Evolutionary conservation across 2,797 vertebrate genomes (phyloP).

Genomic region (Sebastes aleutianus): DNA sequence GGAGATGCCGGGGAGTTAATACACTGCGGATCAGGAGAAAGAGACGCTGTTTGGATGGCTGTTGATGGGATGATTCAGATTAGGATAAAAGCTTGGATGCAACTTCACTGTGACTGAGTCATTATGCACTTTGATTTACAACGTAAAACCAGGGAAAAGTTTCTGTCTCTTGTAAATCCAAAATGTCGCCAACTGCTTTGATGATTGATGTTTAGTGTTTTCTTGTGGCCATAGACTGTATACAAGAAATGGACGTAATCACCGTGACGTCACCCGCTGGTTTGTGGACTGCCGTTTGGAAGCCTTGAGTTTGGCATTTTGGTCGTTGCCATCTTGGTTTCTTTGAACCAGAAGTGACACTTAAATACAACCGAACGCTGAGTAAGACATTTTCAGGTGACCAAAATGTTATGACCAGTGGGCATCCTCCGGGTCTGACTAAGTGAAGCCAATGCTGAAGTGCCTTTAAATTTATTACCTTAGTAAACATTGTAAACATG

Average conservation of each 20-base stretch:
- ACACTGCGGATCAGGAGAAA: constrained; percentile 35
- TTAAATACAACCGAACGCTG: too few relatives aligned
- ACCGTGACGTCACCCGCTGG: too few relatives aligned
- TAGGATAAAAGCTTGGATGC: constrained; percentile 17
- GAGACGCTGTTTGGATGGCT: constrained; percentile 5
- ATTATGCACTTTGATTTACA: constrained; percentile 9
- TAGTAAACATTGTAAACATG: too few relatives aligned
- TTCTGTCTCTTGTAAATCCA: neutral
- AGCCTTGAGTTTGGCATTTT: too few relatives aligned
- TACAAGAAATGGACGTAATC: fast-evolving
- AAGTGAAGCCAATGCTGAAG: too few relatives aligned
- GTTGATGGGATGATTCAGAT: constrained; percentile 25
- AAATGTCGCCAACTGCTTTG: neutral
- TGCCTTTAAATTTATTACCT: too few relatives aligned
- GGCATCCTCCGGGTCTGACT: too few relatives aligned
- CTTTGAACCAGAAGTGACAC: too few relatives aligned
- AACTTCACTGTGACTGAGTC: constrained; percentile 4
- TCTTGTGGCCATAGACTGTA: neutral
- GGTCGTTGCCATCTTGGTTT: too few relatives aligned
- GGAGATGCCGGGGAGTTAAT: constrained; percentile 61
- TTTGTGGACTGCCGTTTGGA: too few relatives aligned
- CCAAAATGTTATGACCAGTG: too few relatives aligned
- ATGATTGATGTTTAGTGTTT: neutral
- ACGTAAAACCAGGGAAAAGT: neutral
- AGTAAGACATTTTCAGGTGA: too few relatives aligned